phyloP scores from a whole-genome alignment of 1,140 invertebrate genomes.

The Lepidurus couesii region DNA sequence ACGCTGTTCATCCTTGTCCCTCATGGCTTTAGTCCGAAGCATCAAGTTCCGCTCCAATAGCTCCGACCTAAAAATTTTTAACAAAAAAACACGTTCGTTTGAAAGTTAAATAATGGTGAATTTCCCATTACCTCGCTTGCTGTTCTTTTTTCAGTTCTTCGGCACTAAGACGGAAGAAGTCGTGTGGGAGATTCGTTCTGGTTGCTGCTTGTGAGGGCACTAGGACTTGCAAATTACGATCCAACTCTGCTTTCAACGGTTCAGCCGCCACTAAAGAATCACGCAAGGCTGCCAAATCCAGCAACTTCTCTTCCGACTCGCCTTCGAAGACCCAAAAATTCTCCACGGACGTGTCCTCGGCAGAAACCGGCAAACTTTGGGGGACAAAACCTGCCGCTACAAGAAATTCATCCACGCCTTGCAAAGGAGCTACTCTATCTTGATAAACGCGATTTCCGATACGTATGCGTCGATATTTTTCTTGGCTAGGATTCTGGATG shows the following conservation, averaged over 20 bases:
- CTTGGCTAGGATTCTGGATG: slow-evolving; percentile 71
- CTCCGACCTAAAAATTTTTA: slow-evolving; percentile 55
- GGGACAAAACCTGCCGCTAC: slow-evolving; percentile 70
- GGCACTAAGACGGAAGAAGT: slow-evolving; percentile 70
- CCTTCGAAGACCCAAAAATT: slow-evolving; percentile 38
- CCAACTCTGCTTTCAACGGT: slow-evolving; percentile 71
- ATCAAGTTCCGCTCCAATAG: slow-evolving; percentile 70
- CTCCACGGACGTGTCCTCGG: slow-evolving; percentile 30
- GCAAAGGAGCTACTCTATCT: slow-evolving; percentile 71
- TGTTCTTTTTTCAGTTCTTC: slow-evolving; percentile 83
- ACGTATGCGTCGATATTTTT: slow-evolving; percentile 85
- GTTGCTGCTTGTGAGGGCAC: slow-evolving; percentile 64
- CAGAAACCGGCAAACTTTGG: slow-evolving; percentile 47
- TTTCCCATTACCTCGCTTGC: slow-evolving; percentile 54
- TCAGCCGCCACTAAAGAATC: slow-evolving; percentile 73
- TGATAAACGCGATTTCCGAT: slow-evolving; percentile 70
- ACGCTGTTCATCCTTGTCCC: slow-evolving; percentile 74
- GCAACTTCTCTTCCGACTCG: background rate
- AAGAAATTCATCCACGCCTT: slow-evolving; percentile 75
- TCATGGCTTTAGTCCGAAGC: slow-evolving; percentile 84
- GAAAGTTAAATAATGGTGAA: background rate
- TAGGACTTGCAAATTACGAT: slow-evolving; percentile 64
- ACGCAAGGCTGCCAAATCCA: slow-evolving; percentile 53
- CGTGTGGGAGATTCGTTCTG: slow-evolving; percentile 65
- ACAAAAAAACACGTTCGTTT: background rate